Base-by-base conservation (phyloP, 2,888 invertebrate species). In the Ceriagrion tenellum region DNA sequence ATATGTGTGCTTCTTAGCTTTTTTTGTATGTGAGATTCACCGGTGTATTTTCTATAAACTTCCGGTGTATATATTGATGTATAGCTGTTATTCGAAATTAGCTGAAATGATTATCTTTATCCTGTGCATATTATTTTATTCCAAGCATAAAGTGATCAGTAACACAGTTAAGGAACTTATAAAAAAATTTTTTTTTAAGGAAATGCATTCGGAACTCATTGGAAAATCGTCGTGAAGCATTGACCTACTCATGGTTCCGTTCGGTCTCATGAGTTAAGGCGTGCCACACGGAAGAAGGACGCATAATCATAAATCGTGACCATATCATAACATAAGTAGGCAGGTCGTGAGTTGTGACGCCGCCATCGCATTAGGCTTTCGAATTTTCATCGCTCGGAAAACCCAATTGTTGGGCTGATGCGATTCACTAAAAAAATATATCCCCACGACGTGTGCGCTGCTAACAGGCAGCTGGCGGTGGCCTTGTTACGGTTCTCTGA, bases 301-400 rank as follows among this genome's bases (percentile, higher is more conserved):
- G n/a, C 35, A 18, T 35, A 35, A 35, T 26, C 81, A 81, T 35
- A 35, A 35, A 26, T 81, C 30, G 81, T 69, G 69, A 69, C 69
- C 69, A 23, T 69, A 69, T 69, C 69, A 23, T 69, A 69, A 69
- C 26, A 26, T 26, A 69, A 69, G 59, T 59, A 59, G 59, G 59
- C 59, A n/a, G 81, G 81, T 35, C 81, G 35, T 81, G 81, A 81
- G 81, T 35, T 16, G 81, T 81, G 81, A 35, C 74, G 74, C 74
- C 13, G 74, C 30, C 1, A 81, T 35, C 26, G 16, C 13, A 18
- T 23, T 35, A 81, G 13, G 81, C 12, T 81, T 35, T 81, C 81
- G 81, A 81, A 81, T 81, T 81, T 81, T 35, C 30, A 35, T 35
- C 81, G 30, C 30, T 26, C 26, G 81, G n/a, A 35, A 35, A 81